Evolutionary conservation across 2,888 invertebrate species (phyloP), one percentile per base, ranked within the genome.

Genomic region (Erynnis tages): DNA sequence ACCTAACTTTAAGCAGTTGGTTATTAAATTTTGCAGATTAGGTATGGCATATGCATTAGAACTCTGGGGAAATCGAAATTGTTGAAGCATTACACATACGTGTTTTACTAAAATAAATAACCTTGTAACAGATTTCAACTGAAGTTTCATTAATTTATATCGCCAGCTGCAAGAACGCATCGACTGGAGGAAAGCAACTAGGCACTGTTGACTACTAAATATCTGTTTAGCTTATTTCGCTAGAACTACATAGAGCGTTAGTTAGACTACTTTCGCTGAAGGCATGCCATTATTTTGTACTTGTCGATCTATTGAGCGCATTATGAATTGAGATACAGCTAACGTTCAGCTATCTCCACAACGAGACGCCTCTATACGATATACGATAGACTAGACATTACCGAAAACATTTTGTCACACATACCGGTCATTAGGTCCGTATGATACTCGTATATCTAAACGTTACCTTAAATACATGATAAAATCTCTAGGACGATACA

Each of bases 401-500:
- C 80, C 82, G 82, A 84, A 80, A 79, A 79, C 70, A 76, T 71
- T n/a, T 76, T 77, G 76, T 74, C 73, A 75, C 69, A 75, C 69
- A 71, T 72, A 80, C 80, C 79, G 79, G 77, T 71, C 62, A 72
- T 70, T 66, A 79, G 76, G 77, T 81, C 82, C 80, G 72, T 71
- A 66, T 63, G 74, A 80, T 75, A 74, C 70, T 71, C 75, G 79
- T 66, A 74, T 66, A 76, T 75, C 81, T 86, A 80, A 57, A 79
- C 66, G 73, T 70, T 81, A 83, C 77, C 84, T 85, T 84, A 87
- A 83, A 82, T 79, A 82, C 76, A 82, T 80, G 81, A 82, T 84
- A 83, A 82, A 86, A 86, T 86, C 85, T 88, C 84, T 87, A 88
- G 83, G 81, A 87, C 86, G 79, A 85, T 81, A 87, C 77, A 83